Conservation (phyloP, 1,140 invertebrate genomes). For the Drosophila subobscura region DNA sequence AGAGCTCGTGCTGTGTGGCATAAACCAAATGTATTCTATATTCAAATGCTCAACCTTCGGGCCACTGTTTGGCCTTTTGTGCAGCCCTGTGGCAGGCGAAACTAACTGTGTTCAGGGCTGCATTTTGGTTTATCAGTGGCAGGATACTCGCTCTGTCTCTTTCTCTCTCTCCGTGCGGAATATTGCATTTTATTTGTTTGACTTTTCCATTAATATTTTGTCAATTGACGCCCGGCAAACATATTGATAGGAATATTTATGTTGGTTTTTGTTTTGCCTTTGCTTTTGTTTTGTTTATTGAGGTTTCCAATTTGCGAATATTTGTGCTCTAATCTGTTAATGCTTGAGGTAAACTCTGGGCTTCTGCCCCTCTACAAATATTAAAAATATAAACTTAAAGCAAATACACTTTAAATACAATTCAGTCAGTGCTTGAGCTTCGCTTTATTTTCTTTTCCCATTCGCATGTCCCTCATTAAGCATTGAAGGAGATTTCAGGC, state of each 20-base stretch:
- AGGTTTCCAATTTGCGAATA: conserved; percentile 39
- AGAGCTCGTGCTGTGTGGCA: conserved; percentile 12
- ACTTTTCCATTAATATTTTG: conserved; percentile 53
- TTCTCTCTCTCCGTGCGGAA: background rate
- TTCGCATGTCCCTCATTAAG: conserved; percentile 52
- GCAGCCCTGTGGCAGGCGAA: background rate
- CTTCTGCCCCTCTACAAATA: background rate
- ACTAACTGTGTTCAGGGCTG: conserved; percentile 5
- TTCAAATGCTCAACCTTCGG: conserved; percentile 3
- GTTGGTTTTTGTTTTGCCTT: background rate
- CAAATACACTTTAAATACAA: conserved; percentile 26
- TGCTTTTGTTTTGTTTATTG: conserved; percentile 16
- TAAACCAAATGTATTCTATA: conserved; percentile 21
- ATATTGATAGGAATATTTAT: background rate
- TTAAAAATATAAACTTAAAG: background rate
- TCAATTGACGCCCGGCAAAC: conserved; percentile 30
- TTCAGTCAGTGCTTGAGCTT: background rate
- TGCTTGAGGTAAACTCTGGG: background rate
- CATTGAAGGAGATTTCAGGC: conserved; percentile 19
- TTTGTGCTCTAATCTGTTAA: conserved; percentile 27
- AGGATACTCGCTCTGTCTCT: background rate
- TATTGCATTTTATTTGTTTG: conserved; percentile 41
- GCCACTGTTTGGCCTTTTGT: background rate
- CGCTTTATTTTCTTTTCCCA: conserved; percentile 1
- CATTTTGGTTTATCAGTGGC: background rate